These are phyloP conservation scores for Ptilorrhoa leucosticta DNA, from an alignment of 2,113 vertebrate genomes.

Conservation along the genomic window DNA sequence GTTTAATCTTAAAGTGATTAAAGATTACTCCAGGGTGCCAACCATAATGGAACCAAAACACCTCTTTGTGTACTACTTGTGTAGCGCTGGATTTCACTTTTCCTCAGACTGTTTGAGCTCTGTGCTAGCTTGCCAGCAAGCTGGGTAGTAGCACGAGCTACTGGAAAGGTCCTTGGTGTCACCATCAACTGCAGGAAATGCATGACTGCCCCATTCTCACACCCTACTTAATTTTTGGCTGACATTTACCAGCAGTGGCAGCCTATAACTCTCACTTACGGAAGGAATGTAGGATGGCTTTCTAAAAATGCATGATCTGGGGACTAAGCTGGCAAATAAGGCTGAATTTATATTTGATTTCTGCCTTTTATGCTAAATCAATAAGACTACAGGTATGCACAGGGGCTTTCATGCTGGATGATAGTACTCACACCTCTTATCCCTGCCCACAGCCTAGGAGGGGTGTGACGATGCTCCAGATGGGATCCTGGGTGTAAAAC, in stretches of 20 bases:
- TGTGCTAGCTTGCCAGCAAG: not conserved
- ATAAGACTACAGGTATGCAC: not conserved
- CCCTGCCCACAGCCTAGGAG: not conserved
- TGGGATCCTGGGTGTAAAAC: not conserved
- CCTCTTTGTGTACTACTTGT: not conserved
- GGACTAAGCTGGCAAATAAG: not conserved
- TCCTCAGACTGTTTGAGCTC: not conserved
- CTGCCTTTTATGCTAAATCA: not conserved
- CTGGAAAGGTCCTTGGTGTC: not conserved
- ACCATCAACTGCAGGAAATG: not conserved
- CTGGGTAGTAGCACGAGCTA: accelerated
- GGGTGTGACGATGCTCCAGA: not conserved
- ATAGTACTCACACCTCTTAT: not conserved
- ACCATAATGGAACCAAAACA: not conserved
- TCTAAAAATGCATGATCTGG: not conserved
- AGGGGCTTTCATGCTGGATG: not conserved
- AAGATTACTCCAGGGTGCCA: not conserved
- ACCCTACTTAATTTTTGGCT: not conserved
- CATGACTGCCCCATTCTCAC: not conserved
- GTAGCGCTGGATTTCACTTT: not conserved
- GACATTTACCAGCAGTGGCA: not conserved
- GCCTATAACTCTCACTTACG: not conserved
- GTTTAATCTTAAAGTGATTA: not conserved
- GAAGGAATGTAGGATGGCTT: not conserved
- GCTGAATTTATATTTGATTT: not conserved